phyloP scores from a whole-genome alignment of 23 tunicate genomes.

The Styela clava region DNA sequence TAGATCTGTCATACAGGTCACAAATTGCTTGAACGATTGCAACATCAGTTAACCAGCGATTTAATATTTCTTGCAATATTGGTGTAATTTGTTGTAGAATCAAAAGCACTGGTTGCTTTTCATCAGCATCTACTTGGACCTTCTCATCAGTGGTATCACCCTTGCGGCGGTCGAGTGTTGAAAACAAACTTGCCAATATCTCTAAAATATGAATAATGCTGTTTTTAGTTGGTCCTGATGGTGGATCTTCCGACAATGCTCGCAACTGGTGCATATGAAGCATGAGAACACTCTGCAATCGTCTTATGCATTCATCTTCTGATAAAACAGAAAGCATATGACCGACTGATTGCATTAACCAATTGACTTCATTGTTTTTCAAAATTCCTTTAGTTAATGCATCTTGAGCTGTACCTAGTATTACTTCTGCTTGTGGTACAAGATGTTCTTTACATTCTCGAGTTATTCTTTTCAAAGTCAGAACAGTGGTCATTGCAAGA shows the following conservation, averaged over 20 bases:
- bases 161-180: conserved; percentile 76
- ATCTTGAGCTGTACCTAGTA: conserved; percentile 8
- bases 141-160: conserved; percentile 26
- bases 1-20: conserved; percentile 73
- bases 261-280: conserved; percentile 68
- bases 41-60: conserved; percentile 52
- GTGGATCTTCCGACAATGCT: conserved; percentile 62
- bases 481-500: conserved; percentile 66
- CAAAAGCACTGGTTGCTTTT: conserved; percentile 51
- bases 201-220: conserved; percentile 71
- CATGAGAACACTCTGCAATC: conserved; percentile 48
- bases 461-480: conserved; percentile 83
- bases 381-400: conserved; percentile 41
- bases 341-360: conserved; percentile 95
- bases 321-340: conserved; percentile 62
- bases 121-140: conserved; percentile 17
- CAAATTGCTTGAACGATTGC: conserved; percentile 49
- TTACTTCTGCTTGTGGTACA: conserved; percentile 32
- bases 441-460: conserved; percentile 80
- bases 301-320: conserved; percentile 58
- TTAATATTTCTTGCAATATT: conserved; percentile 53
- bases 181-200: conserved; percentile 64
- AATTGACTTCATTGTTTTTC: conserved; percentile 54
- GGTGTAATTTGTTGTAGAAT: conserved; percentile 58
- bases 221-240: conserved; percentile 66